Percentiles rank a stretch among this genome's conserved stretches.
These are phyloP conservation scores for Trichogramma pretiosum DNA, from an alignment of 1,140 invertebrate species.

Conservation along the genomic window DNA sequence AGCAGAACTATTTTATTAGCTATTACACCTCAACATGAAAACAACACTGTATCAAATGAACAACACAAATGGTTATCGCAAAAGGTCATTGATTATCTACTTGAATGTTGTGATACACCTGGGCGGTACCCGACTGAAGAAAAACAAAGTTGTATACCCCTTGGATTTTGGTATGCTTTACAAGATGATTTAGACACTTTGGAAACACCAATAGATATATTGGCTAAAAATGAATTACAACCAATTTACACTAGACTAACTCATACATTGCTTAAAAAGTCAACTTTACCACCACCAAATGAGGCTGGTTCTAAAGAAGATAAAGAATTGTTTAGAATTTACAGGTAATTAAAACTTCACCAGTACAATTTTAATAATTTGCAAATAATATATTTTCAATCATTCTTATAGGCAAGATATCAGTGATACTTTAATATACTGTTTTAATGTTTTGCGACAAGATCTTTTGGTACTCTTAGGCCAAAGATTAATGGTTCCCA, in stretches of 20 bases:
- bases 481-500: conserved; percentile 41
- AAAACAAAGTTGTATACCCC: conserved; percentile 48
- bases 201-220: conserved; percentile 44
- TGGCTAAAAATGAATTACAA: conserved; percentile 46
- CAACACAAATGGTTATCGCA: conserved; percentile 36
- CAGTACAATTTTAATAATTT: neutral
- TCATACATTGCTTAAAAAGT: conserved; percentile 57
- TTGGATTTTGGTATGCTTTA: conserved; percentile 85
- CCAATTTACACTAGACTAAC: conserved; percentile 60
- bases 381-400: neutral
- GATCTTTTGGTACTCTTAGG: conserved; percentile 59
- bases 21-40: conserved; percentile 32
- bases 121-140: conserved; percentile 80
- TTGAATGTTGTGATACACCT: conserved; percentile 68
- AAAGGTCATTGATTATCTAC: conserved; percentile 51
- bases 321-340: conserved; percentile 77
- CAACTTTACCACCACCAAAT: conserved; percentile 45
- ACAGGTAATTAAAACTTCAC: conserved; percentile 44
- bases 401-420: conserved; percentile 60
- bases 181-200: conserved; percentile 61
- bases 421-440: conserved; percentile 81
- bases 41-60: conserved; percentile 36
- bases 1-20: conserved; percentile 32
- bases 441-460: conserved; percentile 66
- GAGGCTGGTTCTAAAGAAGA: conserved; percentile 58